Base-by-base conservation (phyloP, 2,113 vertebrate genomes). In the Tetrao urogallus region DNA sequence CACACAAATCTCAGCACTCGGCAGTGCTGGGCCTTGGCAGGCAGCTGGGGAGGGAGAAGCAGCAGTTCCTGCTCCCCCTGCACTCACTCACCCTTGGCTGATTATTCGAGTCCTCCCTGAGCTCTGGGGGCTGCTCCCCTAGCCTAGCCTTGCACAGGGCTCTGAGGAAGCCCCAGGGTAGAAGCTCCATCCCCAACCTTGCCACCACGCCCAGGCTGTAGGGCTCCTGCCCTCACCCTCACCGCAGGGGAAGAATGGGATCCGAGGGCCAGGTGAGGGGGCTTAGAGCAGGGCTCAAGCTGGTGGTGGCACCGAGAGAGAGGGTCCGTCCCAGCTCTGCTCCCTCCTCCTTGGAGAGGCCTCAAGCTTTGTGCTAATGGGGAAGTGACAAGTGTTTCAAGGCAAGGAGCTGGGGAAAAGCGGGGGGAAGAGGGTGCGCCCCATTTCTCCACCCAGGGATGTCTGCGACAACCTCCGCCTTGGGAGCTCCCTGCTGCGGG, bases 31-130 rank as follows among this genome's bases (percentile, higher is more conserved):
- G 82, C 86, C 47, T 10, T 12, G 4, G 13, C 34, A 28, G 45
- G 66, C 50, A 89, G 86, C 80, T 56, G 79, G 79, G 60, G 28
- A 92, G 88, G 91, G 87, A 89, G 84, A 92, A 83, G 90, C 90
- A 77, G 73, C 77, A 76, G 72, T 75, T 88, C 80, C 69, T n/a
- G 40, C 56, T 75, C 72, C 54, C 58, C 24, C 84, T 3, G 8
- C 2, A 52, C 81, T 85, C 92, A 40, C 93, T 92, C 95, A 92
- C 90, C 95, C 93, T 90, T 54, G 73, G 76, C 71, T 71, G 95
- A 83, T 74, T 93, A 91, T 58, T 83, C n/a, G 10, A 93, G 91
- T 92, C 92, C 94, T 93, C 92, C 94, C 93, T 96, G 94, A 97
- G 93, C 93, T 95, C 93, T 93, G 93, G 88, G 50, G 74, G 58